Base-by-base conservation (phyloP, 2,113 vertebrate species). In the Callorhinus ursinus region DNA sequence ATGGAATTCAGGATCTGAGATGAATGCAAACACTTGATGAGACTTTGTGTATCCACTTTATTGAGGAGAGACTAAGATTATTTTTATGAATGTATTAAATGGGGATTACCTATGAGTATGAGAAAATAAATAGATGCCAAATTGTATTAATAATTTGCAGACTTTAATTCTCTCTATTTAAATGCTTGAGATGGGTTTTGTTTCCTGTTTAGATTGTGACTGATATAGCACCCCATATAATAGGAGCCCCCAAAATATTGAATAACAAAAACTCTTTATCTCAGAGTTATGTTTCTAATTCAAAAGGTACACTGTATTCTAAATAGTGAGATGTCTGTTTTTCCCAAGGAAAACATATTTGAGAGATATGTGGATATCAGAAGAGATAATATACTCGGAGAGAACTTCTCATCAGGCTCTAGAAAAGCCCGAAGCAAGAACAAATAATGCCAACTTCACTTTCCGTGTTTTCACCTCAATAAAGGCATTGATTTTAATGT, bases 401-500 rank as follows among this genome's bases (percentile, higher is more conserved):
- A 90, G 19, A 69, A 82, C 26, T 69, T 69, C 33, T 36, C 49
- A 53, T 95, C 77, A 83, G 92, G 13, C 9, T 94, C 59, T 81
- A 61, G 36, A 95, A 91, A 93, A 91, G 59, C 12, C 31, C 39
- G 72, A 59, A 36, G 26, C 83, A 90, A 24, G 13, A 81, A 88
- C 8, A 85, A 88, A 93, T 53, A 94, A 94, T 90, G 86, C 82
- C 65, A 91, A 57, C 86, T 76, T 87, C 61, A 89, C 89, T 96
- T 83, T 88, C 24, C 22, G 49, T 91, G 39, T 85, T 79, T 96
- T 88, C 57, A 76, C 69, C 80, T 97, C 59, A 89, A 83, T 97
- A 82, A 79, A 92, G 26, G 33, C 42, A 97, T 96, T 95, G 93
- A 97, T 96, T 98, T 96, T 86, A 53, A 28, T 90, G 83, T 97